phyloP scores from a whole-genome alignment of 2,797 vertebrate genomes.

The Sebastes kiyomatsui region DNA sequence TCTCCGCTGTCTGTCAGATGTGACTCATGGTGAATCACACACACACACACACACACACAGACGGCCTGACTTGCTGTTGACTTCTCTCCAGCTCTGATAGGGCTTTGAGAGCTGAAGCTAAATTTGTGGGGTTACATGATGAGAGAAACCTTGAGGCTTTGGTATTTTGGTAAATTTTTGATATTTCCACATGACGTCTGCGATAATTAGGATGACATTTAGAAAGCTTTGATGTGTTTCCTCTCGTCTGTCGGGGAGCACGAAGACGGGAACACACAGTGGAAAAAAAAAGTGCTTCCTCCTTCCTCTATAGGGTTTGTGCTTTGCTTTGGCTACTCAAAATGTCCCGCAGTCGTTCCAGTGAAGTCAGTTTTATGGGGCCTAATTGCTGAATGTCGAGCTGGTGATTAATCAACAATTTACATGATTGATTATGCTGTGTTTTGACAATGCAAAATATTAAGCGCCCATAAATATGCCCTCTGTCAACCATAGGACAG shows the following conservation, averaged over 20 bases:
- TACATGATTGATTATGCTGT: not conserved
- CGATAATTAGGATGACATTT: conserved; percentile 78
- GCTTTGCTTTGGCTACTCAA: conserved; percentile 1
- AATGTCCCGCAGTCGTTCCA: conserved; percentile 17
- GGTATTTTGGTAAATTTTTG: conserved; percentile 67
- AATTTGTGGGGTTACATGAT: conserved; percentile 44
- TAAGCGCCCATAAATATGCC: not conserved
- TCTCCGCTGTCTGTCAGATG: not conserved
- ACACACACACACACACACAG: conserved; percentile 3
- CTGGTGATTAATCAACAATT: conserved; percentile 15
- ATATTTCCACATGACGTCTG: conserved; percentile 54
- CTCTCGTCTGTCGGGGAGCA: conserved; percentile 39
- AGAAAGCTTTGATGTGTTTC: conserved; percentile 63
- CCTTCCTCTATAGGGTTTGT: not conserved
- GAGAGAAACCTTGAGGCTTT: conserved; percentile 59
- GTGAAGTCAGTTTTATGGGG: not conserved
- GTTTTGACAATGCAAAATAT: conserved; percentile 6
- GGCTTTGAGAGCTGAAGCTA: conserved; percentile 31
- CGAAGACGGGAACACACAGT: not conserved
- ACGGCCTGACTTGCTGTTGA: conserved; percentile 17
- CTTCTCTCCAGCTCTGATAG: conserved; percentile 24
- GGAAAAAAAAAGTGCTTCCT: conserved; percentile 13
- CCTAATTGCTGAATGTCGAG: conserved; percentile 3
- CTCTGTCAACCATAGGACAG: not conserved
- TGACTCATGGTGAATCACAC: conserved; percentile 45